Evolutionary conservation across 1,140 invertebrate genomes (phyloP), one percentile per base, ranked within the genome.

Genomic region (Portunus trituberculatus): DNA sequence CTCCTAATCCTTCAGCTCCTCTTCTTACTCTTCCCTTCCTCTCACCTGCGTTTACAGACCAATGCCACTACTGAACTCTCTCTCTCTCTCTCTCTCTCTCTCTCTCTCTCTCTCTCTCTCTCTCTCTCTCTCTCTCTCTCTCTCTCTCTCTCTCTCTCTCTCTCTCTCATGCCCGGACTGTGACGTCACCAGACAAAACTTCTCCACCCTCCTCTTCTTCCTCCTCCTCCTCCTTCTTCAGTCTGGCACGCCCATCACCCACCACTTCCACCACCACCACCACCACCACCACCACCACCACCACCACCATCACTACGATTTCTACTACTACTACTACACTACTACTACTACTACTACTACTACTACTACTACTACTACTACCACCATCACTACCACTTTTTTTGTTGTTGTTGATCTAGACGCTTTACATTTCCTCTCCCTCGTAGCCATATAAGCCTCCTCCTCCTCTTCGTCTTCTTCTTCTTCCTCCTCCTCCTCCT

Each of bases 101-200:
- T 52, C 28, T 29, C 29, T 48, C 6, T 20, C 39, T 20, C 29
- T 25, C 20, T 29, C 28, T 29, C 46, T 39, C 52, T 29, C 46
- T 91, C 39, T 48, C 46, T 48, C 89, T 91, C 39, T 48, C 46
- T 52, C 88, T 90, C 31, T 90, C 45, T 90, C 39, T 87, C 84
- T 39, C 84, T 39, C 52, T 59, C 52, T 59, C 52, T 59, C 52
- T 59, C 52, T 59, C 52, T 59, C 52, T 59, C 52, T 45, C 32
- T 39, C 32, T 48, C 32, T 45, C 31, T 39, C 87, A n/a, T 88
- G 32, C 87, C 87, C 29, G 14, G 4, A 39, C 4, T 39, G n/a
- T 48, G 87, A 88, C 87, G 87, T 32, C 31, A 48, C 32, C 46
- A 48, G 29, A 45, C 88, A 28, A n/a, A 45, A 48, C 88, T 52